A percentile compares a stretch with the other conserved stretches of the same genome.
These are phyloP conservation scores for Hedya salicella DNA, from an alignment of 2,888 invertebrate genomes.

Conservation along the genomic window DNA sequence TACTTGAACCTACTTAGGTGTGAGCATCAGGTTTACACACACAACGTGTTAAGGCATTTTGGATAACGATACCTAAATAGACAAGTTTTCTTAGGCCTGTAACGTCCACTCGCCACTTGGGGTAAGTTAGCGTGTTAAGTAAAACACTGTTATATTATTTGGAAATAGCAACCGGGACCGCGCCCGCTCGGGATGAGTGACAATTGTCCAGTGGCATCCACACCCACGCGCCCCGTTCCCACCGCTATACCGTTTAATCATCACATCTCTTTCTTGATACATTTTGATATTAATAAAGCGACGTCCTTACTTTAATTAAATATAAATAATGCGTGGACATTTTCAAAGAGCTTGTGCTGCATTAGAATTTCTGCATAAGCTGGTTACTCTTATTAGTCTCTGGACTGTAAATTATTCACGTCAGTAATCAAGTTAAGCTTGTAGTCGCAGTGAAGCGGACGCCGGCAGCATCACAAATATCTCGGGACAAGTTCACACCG, in stretches of 20 bases:
- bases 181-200: too few relatives aligned
- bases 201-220: too few relatives aligned
- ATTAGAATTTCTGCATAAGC: conserved; percentile 11
- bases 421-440: conserved; percentile 28
- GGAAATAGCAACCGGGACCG: too few relatives aligned
- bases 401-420: conserved; percentile 37
- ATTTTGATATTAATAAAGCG: too few relatives aligned
- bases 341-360: not conserved
- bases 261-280: too few relatives aligned
- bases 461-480: conserved; percentile 28
- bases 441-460: conserved; percentile 26
- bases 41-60: not conserved
- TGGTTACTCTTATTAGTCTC: conserved; percentile 1
- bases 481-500: conserved; percentile 32
- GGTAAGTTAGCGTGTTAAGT: too few relatives aligned
- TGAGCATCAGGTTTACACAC: not conserved
- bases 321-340: not conserved
- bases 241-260: too few relatives aligned
- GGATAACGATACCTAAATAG: not conserved
- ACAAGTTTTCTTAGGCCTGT: not conserved
- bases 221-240: too few relatives aligned
- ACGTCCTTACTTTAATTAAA: not conserved
- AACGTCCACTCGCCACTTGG: too few relatives aligned
- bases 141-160: too few relatives aligned
- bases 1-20: conserved; percentile 19